Base-by-base conservation (phyloP, 2,797 vertebrate genomes). In the Coregonus suidteri region DNA sequence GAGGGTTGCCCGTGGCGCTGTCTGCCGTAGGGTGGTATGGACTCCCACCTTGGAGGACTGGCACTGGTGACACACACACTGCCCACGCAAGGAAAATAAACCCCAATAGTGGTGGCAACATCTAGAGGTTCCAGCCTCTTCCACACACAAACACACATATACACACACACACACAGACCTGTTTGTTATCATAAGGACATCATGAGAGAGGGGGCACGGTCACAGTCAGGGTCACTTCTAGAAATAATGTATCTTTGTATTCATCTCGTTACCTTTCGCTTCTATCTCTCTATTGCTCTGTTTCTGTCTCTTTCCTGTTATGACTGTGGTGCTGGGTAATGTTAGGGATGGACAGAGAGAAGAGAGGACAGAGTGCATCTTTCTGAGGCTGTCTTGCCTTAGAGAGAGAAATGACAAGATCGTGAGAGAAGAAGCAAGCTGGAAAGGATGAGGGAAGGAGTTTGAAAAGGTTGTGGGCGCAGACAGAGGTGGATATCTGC, bases 31-130 rank as follows among this genome's bases (percentile, higher is more conserved):
- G 56, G 64, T 66, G 66, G 71, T 47, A 69, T 51, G 9, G 75
- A 54, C 25, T 20, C 3, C n/a, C 66, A 59, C n/a, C 7, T 31
- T 34, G 65, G 15, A 67, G 65, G 31, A 5, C 7, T 51, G 69
- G 37, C 37, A 41, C 37, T 41, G 37, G 37, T 1, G 6, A 41
- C 37, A 31, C 41, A 75, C 47, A 41, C 18, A 70, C 34, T 37
- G n/a, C 13, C 13, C 37, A 71, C 41, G 67, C 51, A 75, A 75
- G 73, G 73, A 64, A 78, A 82, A 82, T 70, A 78, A 78, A 79
- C 4, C 35, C 35, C 35, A 4, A 1, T 4, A 35, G 35, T 35
- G 35, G 35, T 35, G 35, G 5, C 35, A 35, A 35, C 35, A 35
- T 35, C 35, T 4, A 35, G 4, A 35, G 35, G 35, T 35, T 35